Evolutionary conservation across 37 sponge, comb jelly and placozoan genomes (phyloP), one percentile per base, ranked within the genome.

Genomic region (Halichondria panicea): DNA sequence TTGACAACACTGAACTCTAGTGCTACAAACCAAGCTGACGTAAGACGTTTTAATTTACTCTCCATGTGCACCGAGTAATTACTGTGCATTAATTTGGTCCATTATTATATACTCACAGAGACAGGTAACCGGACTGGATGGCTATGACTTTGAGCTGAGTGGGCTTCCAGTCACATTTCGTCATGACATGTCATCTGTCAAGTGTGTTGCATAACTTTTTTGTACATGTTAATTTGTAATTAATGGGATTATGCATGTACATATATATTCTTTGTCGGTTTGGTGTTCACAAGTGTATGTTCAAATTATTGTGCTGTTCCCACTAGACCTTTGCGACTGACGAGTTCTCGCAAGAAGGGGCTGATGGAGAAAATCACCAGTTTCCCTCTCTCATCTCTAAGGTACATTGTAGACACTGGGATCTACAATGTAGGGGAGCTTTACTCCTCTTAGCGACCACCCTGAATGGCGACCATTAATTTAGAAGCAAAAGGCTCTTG

Each of bases 141-240:
- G 56, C 28, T 80, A 81, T 61, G 91, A 91, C 61, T 91, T 91
- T 81, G 70, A 72, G 8, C 69, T 86, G 42, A 68, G 56, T 3
- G 46, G 61, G 9, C 36, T 84, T 53, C 91, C 91, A 0, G 62
- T 91, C 36, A 77, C 71, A 6, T 91, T 91, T 56, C 67, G 63
- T 37, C 60, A 78, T 33, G 43, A 57, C 31, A 83, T 86, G 3
- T 81, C 91, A 19, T 30, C 68, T 22, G 55, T 91, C 63, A 85
- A 43, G 91, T 91, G 38, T 46, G 85, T 65, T 21, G 2, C 43
- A 39, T 9, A n/a, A 3, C 30, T 30, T 6, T 43, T 74, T 30
- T 4, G 57, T n/a, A 15, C 21, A 2, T 19, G 21, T 4, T 40
- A n/a, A 18, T 11, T 40, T 28, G 3, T 40, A n/a, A 31, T 35